Evolutionary conservation across 2,888 invertebrate genomes (phyloP).

Genomic region (Caenorhabditis sinica): DNA sequence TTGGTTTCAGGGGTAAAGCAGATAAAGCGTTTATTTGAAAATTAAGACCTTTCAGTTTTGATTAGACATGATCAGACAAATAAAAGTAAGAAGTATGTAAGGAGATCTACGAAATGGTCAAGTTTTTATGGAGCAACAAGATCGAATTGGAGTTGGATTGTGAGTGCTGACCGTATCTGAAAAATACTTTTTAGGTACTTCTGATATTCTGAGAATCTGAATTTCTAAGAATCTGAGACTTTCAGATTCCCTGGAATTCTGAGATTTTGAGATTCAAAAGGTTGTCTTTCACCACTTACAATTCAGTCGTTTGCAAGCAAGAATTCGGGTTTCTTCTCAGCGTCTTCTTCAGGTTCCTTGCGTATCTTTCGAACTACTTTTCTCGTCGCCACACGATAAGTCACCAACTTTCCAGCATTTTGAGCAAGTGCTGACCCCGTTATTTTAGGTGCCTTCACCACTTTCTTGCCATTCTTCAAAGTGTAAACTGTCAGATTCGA

Average conservation of each 20-base stretch:
- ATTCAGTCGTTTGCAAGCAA: neutral
- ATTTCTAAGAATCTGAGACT: too few species aligned
- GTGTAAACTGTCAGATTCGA: conserved; percentile 16
- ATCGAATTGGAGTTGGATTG: neutral
- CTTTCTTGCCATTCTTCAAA: conserved; percentile 34
- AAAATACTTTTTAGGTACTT: too few species aligned
- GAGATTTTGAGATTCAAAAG: too few species aligned
- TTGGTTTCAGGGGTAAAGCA: neutral
- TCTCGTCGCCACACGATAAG: conserved; percentile 5
- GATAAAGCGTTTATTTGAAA: neutral
- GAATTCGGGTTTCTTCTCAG: conserved; percentile 18
- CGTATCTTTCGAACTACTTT: neutral
- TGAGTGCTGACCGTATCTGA: neutral
- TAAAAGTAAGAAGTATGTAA: neutral
- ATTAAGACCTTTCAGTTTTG: neutral
- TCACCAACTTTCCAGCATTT: conserved; percentile 24
- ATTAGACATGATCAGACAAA: too few species aligned
- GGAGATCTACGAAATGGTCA: neutral
- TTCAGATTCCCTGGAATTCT: too few species aligned
- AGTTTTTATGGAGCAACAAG: neutral
- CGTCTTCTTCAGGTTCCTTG: neutral
- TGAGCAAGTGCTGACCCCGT: neutral
- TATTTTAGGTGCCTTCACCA: conserved; percentile 20
- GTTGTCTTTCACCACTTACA: neutral
- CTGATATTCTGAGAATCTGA: too few species aligned